phyloP scores from a whole-genome alignment of 2,797 vertebrate genomes.

The Ibycter americanus region DNA sequence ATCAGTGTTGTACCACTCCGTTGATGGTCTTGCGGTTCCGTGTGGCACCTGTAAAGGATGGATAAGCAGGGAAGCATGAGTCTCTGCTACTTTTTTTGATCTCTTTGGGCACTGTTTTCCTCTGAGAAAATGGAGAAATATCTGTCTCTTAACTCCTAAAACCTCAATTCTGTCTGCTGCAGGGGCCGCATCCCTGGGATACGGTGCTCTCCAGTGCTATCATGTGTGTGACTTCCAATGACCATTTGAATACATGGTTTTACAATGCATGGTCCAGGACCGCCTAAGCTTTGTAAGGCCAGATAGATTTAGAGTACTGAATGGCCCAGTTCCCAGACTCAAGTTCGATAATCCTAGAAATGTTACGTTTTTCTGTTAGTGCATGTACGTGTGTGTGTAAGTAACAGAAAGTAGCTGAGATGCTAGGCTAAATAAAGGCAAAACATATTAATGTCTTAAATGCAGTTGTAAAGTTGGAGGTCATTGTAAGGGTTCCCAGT shows the following conservation, averaged over 20 bases:
- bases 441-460: not conserved
- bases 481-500: not conserved
- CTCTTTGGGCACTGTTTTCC: not conserved
- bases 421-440: not conserved
- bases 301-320: not conserved
- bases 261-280: not conserved
- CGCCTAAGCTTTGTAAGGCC: not conserved
- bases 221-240: not conserved
- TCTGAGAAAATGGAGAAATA: not conserved
- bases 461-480: not conserved
- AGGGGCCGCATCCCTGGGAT: not conserved
- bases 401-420: not conserved
- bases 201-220: accelerated
- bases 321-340: not conserved
- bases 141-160: not conserved
- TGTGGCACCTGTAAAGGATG: not conserved
- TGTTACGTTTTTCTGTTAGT: not conserved
- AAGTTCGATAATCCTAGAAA: not conserved
- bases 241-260: not conserved
- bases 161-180: not conserved
- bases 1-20: not conserved
- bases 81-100: not conserved
- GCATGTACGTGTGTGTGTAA: accelerated
- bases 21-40: not conserved
- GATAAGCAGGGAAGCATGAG: not conserved